Evolutionary conservation across 2,113 vertebrate genomes (phyloP), one percentile per base, ranked within the genome.

Genomic region (Ctenodactylus gundi): DNA sequence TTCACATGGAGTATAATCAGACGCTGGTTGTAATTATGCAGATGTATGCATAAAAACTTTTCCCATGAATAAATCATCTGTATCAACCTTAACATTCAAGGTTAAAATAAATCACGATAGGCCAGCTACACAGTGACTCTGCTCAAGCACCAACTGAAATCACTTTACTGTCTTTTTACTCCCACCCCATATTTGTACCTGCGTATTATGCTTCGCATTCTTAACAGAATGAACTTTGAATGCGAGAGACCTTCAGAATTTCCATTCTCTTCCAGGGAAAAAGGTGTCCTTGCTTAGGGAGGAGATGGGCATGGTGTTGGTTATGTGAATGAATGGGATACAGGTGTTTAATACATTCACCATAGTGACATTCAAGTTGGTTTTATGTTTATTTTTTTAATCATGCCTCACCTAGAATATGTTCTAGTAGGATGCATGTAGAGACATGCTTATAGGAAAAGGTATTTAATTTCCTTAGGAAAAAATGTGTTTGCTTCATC

Each of bases 1-100:
- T 0, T 6, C 67, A 44, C 34, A 6, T 0, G 51, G 55, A 62
- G 36, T 55, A 4, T 85, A 93, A 73, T 97, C 93, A 94, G 91
- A 91, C 49, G 1, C 67, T 83, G 78, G 31, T 4, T 57, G 25
- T 55, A 60, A 65, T 96, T 92, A 93, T 94, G 93, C 91, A 95
- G 58, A 94, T 95, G 2, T 87, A 53, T 51, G 31, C 65, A 34
- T 75, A 92, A 93, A 41, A 2, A 7, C 23, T 53, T 46, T 89
- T 88, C 58, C 90, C 90, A 9, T 95, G 91, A 95, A 88, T 90
- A 95, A 84, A 83, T 92, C 20, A 53, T 53, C 91, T 44, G 14
- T 34, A 36, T 88, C 87, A 87, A 5, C 57, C 83, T 82, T 51
- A 89, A 39, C 36, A 46, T 31, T 88, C 93, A 94, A 91, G 85